Evolutionary conservation across 2,888 invertebrate genomes (phyloP).

Genomic region (Venustoraphidia nigricollis): DNA sequence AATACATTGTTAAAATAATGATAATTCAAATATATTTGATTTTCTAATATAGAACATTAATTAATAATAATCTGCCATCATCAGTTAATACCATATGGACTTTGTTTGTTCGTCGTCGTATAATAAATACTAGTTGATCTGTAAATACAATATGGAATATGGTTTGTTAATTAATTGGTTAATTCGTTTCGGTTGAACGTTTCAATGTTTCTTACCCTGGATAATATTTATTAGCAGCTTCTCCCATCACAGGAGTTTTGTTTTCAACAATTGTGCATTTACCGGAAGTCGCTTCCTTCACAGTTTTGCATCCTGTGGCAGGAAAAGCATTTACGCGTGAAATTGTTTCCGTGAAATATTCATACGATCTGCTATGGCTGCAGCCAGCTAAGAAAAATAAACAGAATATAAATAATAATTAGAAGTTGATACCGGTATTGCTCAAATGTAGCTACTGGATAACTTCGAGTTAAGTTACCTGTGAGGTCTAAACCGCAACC

Average conservation of each 20-base stretch:
- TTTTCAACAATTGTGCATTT: slow-evolving; percentile 14
- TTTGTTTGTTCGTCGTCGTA: neutral
- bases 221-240: slow-evolving; percentile 14
- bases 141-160: no score
- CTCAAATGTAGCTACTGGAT: no score
- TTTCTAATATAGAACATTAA: no score
- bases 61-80: no score
- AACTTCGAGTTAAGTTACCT: neutral
- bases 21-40: no score
- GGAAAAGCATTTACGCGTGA: slow-evolving; percentile 16
- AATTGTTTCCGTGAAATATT: slow-evolving; percentile 24
- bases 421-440: no score
- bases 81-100: neutral
- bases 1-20: no score
- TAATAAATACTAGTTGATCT: neutral
- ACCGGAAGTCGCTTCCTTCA: slow-evolving; percentile 18
- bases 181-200: neutral
- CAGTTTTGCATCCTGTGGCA: slow-evolving; percentile 18
- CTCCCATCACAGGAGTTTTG: slow-evolving; percentile 19
- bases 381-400: slow-evolving; percentile 11
- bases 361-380: slow-evolving; percentile 23
- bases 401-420: no score
- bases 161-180: neutral
- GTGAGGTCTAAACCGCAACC: slow-evolving; percentile 19
- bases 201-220: slow-evolving; percentile 14